Evolutionary conservation across 64 coral and sea anemone genomes (phyloP).

Genomic region (Hydrozoanthus tunicans): DNA sequence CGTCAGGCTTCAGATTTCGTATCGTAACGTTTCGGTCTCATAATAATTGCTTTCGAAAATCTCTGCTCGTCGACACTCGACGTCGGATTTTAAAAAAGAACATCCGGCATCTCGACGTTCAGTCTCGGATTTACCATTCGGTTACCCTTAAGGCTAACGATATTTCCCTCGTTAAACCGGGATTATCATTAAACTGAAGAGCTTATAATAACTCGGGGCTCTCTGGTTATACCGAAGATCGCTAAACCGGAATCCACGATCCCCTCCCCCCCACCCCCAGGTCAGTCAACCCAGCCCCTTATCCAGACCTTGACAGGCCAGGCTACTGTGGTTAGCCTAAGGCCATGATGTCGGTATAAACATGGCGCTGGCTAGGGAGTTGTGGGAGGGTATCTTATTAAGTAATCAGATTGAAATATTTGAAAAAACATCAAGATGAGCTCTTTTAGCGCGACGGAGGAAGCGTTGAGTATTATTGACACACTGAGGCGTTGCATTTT

Average conservation of each 20-base stretch:
- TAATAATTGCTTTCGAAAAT: no score
- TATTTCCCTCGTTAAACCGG: no score
- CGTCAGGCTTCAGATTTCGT: no score
- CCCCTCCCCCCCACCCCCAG: background rate
- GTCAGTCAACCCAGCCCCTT: background rate
- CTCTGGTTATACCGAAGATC: no score
- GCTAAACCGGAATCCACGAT: background rate
- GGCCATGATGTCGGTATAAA: background rate
- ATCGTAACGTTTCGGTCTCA: no score
- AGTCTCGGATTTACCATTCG: no score
- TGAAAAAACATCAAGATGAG: conserved; percentile 15
- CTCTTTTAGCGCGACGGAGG: conserved; percentile 42
- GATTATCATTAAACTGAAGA: no score
- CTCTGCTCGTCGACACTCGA: no score
- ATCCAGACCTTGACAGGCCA: background rate
- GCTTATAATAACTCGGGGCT: no score
- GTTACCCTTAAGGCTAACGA: no score
- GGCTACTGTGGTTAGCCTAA: background rate
- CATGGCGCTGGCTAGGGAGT: background rate
- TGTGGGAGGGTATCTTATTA: background rate
- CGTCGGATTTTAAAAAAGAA: no score
- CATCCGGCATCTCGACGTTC: no score
- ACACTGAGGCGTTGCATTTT: conserved; percentile 30
- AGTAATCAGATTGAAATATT: background rate
- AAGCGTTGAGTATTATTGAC: conserved; percentile 48